Base-by-base conservation (phyloP, 2,113 vertebrate species). In the Loxodonta africana region DNA sequence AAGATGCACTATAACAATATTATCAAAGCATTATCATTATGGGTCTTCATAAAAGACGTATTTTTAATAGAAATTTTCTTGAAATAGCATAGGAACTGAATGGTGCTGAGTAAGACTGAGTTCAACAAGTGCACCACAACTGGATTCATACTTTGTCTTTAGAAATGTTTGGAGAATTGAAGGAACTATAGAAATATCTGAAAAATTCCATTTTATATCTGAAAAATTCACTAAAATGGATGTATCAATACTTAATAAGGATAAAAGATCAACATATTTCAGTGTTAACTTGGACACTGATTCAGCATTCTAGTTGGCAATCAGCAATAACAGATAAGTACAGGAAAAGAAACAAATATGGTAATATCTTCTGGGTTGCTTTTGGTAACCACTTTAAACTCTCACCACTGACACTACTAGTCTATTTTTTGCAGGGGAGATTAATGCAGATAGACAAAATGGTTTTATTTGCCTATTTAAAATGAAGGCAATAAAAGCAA, bases 261-360 rank as follows among this genome's bases (percentile, higher is more conserved):
- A 91, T 44, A 88, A 92, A 83, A 65, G 44, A 83, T 28, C 63
- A 94, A 94, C 57, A 80, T 8, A 78, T 60, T 88, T 77, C 4
- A 41, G 30, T 14, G 62, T 90, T 83, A 82, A 85, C 8, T 8
- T 73, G 57, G 51, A 89, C 88, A 44, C 21, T 90, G 73, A 88
- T 30, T 80, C 94, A 77, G 77, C 63, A 91, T 76, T 96, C 95
- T 83, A 77, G 46, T 46, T 78, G 77, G 44, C 44, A 96, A 84
- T 92, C 86, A 71, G 25, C 84, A 91, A 77, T 82, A 71, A 95
- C 12, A 95, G 41, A 96, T 85, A 88, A 92, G 37, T 62, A 78
- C 0, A 91, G 95, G 28, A 95, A 44, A 92, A 53, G 5, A 97
- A 85, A 80, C 71, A 94, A 95, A 93, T n/a, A 5, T 65, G 53